These are phyloP conservation scores for Congeria kusceri DNA, from an alignment of 2,888 invertebrate species.

Conservation along the genomic window DNA sequence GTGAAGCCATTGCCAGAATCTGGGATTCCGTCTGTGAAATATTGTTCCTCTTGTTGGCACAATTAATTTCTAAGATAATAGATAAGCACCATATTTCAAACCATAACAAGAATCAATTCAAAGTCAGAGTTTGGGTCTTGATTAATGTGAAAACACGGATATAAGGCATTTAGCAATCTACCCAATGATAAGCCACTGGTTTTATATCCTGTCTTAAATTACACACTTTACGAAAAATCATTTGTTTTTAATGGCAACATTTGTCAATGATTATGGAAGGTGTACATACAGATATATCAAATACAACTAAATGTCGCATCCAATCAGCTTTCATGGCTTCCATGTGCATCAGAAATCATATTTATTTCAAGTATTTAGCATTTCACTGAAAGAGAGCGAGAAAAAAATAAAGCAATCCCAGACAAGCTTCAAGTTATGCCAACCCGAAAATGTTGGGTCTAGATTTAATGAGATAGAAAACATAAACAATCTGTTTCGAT, in stretches of 20 bases:
- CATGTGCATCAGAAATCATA: too few relatives aligned
- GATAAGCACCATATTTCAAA: conserved; percentile 40
- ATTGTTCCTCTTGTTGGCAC: conserved; percentile 34
- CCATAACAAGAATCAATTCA: conserved; percentile 27
- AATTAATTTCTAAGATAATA: conserved; percentile 47
- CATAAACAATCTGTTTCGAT: too few relatives aligned
- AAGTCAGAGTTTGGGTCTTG: conserved; percentile 11
- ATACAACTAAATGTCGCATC: conserved; percentile 2
- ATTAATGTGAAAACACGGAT: conserved; percentile 39
- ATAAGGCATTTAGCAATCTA: conserved; percentile 38
- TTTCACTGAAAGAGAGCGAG: too few relatives aligned
- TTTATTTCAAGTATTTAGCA: too few relatives aligned
- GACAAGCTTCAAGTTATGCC: too few relatives aligned
- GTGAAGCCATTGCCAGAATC: neutral
- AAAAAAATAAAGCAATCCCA: too few relatives aligned
- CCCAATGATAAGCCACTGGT: conserved; percentile 23
- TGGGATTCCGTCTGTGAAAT: conserved; percentile 8
- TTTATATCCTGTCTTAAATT: conserved; percentile 30
- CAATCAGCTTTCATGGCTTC: conserved; percentile 1
- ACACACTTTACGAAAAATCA: conserved; percentile 19
- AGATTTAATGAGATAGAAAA: too few relatives aligned
- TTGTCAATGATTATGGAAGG: conserved; percentile 3
- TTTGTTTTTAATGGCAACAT: conserved; percentile 7
- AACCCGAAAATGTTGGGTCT: too few relatives aligned
- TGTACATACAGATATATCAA: conserved; percentile 5